Evolutionary conservation across 2,888 invertebrate genomes (phyloP).

Genomic region (Latheticus oryzae): DNA sequence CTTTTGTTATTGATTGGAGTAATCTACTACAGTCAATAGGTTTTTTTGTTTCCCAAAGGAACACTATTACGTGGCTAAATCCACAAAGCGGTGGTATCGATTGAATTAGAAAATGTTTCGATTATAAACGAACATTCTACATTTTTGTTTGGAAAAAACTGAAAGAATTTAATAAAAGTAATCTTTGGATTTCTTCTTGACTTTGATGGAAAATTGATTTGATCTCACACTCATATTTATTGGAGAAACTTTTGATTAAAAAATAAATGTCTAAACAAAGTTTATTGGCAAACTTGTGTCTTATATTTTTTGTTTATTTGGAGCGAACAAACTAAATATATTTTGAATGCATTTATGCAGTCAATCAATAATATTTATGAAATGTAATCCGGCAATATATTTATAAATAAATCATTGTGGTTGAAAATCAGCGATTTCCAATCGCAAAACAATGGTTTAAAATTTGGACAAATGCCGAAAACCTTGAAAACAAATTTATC

Average conservation of each 20-base stretch:
- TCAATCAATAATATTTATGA: too few species aligned
- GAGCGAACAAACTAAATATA: too few species aligned
- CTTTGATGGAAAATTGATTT: slow-evolving; percentile 13
- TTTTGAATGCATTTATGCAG: too few species aligned
- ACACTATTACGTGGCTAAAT: slow-evolving; percentile 18
- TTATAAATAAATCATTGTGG: too few species aligned
- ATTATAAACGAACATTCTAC: too few species aligned
- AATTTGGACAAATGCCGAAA: slow-evolving; percentile 31
- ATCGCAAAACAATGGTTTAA: slow-evolving; percentile 6
- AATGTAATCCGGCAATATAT: too few species aligned
- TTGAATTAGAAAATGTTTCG: slow-evolving; percentile 22
- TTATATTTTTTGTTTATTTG: too few species aligned
- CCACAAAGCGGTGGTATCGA: slow-evolving; percentile 16
- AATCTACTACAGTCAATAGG: not conserved
- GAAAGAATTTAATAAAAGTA: too few species aligned
- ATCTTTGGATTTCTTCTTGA: not conserved
- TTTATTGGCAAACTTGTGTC: too few species aligned
- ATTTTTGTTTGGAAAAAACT: too few species aligned
- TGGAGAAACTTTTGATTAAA: slow-evolving; percentile 21
- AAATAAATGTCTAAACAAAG: slow-evolving; percentile 18
- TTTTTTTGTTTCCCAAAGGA: too few species aligned
- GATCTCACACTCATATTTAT: slow-evolving; percentile 13
- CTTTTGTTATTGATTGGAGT: slow-evolving; percentile 10
- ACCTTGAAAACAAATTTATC: slow-evolving; percentile 30
- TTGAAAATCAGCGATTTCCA: slow-evolving; percentile 9